phyloP scores from a whole-genome alignment of 2,888 invertebrate genomes.

The Tortricodes alternella region DNA sequence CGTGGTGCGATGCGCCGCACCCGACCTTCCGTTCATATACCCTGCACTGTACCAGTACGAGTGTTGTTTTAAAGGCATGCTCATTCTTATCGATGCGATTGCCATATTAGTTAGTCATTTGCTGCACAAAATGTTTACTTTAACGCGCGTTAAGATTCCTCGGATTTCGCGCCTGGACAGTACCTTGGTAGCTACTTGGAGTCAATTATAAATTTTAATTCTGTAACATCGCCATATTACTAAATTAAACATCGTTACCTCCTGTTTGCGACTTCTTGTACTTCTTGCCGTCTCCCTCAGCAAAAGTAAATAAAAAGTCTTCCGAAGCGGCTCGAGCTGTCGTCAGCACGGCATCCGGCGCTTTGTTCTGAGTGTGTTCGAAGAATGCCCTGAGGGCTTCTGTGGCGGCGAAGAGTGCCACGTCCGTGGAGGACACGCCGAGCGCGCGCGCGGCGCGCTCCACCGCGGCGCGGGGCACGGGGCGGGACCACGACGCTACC shows the following conservation, averaged over 20 bases:
- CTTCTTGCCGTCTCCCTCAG: constrained; percentile 68
- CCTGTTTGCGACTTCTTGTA: constrained; percentile 82
- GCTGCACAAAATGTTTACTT: too few species aligned
- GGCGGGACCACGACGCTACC: constrained; percentile 88
- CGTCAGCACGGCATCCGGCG: constrained; percentile 84
- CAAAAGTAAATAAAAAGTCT: constrained; percentile 78
- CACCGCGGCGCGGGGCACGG: constrained; percentile 82
- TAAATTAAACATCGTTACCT: constrained; percentile 48
- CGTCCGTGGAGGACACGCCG: constrained; percentile 85
- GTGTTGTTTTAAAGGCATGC: too few species aligned
- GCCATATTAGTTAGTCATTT: too few species aligned
- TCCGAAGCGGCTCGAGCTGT: constrained; percentile 85
- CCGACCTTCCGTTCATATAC: too few species aligned
- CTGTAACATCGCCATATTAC: too few species aligned
- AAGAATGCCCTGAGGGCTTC: constrained; percentile 86
- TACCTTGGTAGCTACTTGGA: too few species aligned
- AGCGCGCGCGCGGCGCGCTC: constrained; percentile 82
- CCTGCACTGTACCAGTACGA: too few species aligned
- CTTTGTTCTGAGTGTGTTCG: constrained; percentile 69
- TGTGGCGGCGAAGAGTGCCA: constrained; percentile 84
- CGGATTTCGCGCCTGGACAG: too few species aligned
- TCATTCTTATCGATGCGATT: too few species aligned
- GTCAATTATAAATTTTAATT: too few species aligned
- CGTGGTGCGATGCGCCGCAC: too few species aligned
- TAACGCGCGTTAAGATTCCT: too few species aligned